Evolutionary conservation across 2,797 vertebrate species (phyloP), one percentile per base, ranked within the genome.

Genomic region (Rhabdomys pumilio): DNA sequence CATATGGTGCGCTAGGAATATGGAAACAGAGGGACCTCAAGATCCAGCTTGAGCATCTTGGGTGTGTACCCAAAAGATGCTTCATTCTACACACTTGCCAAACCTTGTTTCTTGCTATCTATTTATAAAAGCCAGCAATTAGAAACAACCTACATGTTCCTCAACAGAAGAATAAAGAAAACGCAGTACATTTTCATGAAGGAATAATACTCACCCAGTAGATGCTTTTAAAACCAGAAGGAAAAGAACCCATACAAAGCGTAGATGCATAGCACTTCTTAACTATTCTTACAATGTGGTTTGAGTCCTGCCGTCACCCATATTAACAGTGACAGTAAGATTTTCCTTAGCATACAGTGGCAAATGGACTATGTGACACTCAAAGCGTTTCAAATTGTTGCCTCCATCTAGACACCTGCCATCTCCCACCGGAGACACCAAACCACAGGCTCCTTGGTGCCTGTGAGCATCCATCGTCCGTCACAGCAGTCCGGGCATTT

Each of bases 291-390:
- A 76, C 81, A 94, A 59, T n/a, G 31, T 55, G 57, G 1, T 20
- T 86, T 44, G 15, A 75, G 47, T 34, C 20, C 22, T 44, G 11
- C 20, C 34, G 17, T 29, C 69, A n/a, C n/a, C 15, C 17, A 20
- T 19, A 80, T 84, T 61, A 72, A 95, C 4, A 44, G 19, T 34
- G 73, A 82, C 59, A 84, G 0, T 53, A 72, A 84, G 31, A 79
- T 31, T 80, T 72, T 91, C 20, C 24, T 93, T 22, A 47, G 14
- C 61, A 34, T 1, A 76, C 86, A 80, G 75, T 90, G 41, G 87
- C 76, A 95, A 61, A 87, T 75, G 92, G 20, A 29, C 34, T 65
- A 14, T 55, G 59, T 89, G 59, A 20, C 44, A 77, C 95, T 86
- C 41, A 93, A 83, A 47, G 67, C 15, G 22, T 53, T 93, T 65